These are phyloP conservation scores for Cosmopolites sordidus DNA, from an alignment of 2,888 invertebrate species.

Conservation along the genomic window DNA sequence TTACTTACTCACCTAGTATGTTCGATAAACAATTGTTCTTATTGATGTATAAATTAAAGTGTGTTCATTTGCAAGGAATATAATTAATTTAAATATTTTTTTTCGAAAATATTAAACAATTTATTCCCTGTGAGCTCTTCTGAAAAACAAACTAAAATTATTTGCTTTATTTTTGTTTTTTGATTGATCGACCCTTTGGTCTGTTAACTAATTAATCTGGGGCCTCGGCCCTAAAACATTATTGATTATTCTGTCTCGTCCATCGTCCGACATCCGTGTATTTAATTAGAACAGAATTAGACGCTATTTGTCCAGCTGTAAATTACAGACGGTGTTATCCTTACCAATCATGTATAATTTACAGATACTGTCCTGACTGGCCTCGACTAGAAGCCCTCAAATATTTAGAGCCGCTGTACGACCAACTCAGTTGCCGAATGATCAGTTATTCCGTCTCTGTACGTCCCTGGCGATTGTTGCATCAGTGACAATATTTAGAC, in stretches of 20 bases:
- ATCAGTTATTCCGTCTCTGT: background rate
- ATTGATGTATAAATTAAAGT: no score
- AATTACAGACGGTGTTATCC: conserved; percentile 39
- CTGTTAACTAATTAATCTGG: conserved; percentile 20
- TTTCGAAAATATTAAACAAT: no score
- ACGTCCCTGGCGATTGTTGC: background rate
- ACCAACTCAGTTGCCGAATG: no score
- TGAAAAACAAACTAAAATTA: no score
- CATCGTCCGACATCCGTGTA: conserved; percentile 28
- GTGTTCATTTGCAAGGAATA: no score
- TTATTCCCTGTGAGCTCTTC: no score
- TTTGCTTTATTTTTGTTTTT: conserved; percentile 2
- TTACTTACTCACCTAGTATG: no score
- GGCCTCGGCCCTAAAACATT: conserved; percentile 21
- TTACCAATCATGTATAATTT: conserved; percentile 46
- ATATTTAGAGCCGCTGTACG: conserved; percentile 33
- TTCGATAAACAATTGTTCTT: no score
- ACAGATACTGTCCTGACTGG: conserved; percentile 26
- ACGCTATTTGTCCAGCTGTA: conserved; percentile 39
- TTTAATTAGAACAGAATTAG: conserved; percentile 42
- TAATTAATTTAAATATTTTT: no score
- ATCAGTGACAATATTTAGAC: background rate
- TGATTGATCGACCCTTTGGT: conserved; percentile 10
- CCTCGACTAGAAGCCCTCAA: conserved; percentile 37
- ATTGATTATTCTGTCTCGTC: conserved; percentile 35